A percentile compares a stretch with the other conserved stretches of the same genome.
These are phyloP conservation scores for Synergus itoensis DNA, from an alignment of 2,888 invertebrate genomes.

Conservation along the genomic window DNA sequence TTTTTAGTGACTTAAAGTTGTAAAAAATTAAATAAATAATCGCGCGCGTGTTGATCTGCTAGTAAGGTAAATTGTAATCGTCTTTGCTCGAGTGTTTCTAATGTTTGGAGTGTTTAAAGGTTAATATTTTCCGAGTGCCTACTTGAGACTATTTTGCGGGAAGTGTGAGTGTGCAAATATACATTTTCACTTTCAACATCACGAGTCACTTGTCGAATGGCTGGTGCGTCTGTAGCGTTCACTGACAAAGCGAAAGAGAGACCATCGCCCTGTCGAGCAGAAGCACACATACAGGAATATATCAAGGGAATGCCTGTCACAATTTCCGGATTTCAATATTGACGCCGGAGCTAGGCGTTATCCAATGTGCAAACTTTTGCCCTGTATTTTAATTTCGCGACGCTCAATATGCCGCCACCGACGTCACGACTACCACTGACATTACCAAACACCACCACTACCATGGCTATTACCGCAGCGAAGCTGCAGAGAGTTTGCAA, in stretches of 20 bases:
- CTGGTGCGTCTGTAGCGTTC: neutral
- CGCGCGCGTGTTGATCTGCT: too few species aligned
- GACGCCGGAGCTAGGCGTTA: conserved; percentile 66
- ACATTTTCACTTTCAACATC: conserved; percentile 15
- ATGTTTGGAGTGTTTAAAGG: neutral
- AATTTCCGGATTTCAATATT: conserved; percentile 69
- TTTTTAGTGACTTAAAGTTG: too few species aligned
- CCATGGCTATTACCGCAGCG: conserved; percentile 49
- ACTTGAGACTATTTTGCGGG: neutral
- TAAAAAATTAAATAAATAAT: too few species aligned
- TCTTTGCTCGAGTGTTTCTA: neutral
- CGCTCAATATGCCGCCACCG: conserved; percentile 64
- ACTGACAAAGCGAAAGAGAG: conserved; percentile 25
- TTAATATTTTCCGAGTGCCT: neutral
- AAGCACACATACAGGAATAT: conserved; percentile 30
- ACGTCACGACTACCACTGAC: conserved; percentile 46
- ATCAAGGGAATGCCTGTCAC: conserved; percentile 55
- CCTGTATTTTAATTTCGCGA: conserved; percentile 72
- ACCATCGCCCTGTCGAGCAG: conserved; percentile 16
- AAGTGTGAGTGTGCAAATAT: neutral
- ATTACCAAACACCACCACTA: conserved; percentile 50
- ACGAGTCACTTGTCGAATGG: conserved; percentile 9
- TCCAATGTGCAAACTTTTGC: conserved; percentile 73
- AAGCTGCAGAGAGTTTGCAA: conserved; percentile 66
- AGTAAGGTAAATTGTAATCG: neutral